Evolutionary conservation across 1,140 invertebrate species (phyloP), one percentile per base, ranked within the genome.

Genomic region (Sminthurides bifidus): DNA sequence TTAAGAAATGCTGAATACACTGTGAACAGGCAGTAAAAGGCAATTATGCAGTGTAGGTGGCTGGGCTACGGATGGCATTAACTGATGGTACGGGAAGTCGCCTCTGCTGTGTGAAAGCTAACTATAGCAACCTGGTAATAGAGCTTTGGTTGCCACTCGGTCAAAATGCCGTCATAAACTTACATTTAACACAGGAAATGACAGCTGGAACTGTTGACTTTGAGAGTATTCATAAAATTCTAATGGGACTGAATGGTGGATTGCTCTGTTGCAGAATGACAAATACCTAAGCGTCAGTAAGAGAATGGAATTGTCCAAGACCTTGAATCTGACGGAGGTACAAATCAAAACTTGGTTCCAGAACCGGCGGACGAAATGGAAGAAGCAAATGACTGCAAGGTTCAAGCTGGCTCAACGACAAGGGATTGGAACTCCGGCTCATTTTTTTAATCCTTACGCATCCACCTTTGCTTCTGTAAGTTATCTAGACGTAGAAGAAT

Each of bases 301-400:
- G 73, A 74, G 92, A 43, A 84, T 93, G 81, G 89, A 96, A 65
- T 72, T 96, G 1, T 92, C 90, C 0, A 88, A 90, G 69, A 81
- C 81, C 0, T 68, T 96, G 6, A 84, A 81, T 54, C 71, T 96
- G 12, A 94, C 91, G 0, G 92, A 96, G 74, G 91, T 93, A 2
- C 92, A 96, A 75, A 92, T 96, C 52, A 96, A 96, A 70, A 96
- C 92, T 0, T 96, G 92, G 92, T 95, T 92, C 68, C 90, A 95
- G 73, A 38, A 24, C n/a, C 4, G 40, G 2, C 75, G 91, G 56
- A 95, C 91, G 1, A 95, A 95, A 67, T 94, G 90, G 90, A 94
- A 95, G 71, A 95, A 95, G 66, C 91, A 95, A 65, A 70, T 93
- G 60, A 91, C 89, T 1, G 88, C 88, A 0, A 72, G 86, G 2